Percentiles rank a stretch among this genome's conserved stretches.
These are phyloP conservation scores for Cryptocheilus praepositus DNA, from an alignment of 2,888 invertebrate species.

Conservation along the genomic window DNA sequence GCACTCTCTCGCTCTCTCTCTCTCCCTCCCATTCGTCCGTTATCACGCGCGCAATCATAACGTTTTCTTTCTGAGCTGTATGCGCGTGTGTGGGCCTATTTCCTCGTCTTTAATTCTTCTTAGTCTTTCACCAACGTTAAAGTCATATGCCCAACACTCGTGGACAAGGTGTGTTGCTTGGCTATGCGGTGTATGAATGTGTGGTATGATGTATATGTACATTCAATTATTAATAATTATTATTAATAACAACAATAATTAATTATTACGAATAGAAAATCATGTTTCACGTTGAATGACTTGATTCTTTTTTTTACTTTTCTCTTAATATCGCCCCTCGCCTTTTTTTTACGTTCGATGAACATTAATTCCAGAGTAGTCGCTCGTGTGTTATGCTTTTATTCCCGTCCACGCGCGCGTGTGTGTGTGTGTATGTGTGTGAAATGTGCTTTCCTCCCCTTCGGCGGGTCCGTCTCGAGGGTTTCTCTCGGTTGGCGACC, in stretches of 20 bases:
- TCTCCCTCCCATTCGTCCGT: constrained; percentile 44
- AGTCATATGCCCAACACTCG: constrained; percentile 40
- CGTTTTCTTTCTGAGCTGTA: constrained; percentile 45
- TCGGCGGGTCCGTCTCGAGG: neutral
- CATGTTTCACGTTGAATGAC: constrained; percentile 71
- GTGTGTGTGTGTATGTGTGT: constrained; percentile 6
- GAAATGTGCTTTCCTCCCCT: constrained; percentile 8
- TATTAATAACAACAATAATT: constrained; percentile 74
- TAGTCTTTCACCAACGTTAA: constrained; percentile 38
- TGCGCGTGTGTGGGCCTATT: constrained; percentile 50
- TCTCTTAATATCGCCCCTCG: constrained; percentile 9
- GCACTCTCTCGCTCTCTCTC: constrained; percentile 28
- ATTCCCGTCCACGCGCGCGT: no score
- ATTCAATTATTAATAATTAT: constrained; percentile 74
- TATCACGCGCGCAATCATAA: constrained; percentile 50
- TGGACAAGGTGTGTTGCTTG: constrained; percentile 42
- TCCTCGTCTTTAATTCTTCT: no score
- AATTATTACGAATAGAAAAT: constrained; percentile 74
- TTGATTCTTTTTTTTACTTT: constrained; percentile 50
- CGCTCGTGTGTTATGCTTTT: constrained; percentile 21
- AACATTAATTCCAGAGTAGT: constrained; percentile 59
- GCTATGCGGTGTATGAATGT: constrained; percentile 59
- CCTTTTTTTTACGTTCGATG: constrained; percentile 55
- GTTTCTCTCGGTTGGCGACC: no score
- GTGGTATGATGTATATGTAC: constrained; percentile 72